Base-by-base conservation (phyloP, 1,140 invertebrate genomes). In the Rhynchophorus ferrugineus region DNA sequence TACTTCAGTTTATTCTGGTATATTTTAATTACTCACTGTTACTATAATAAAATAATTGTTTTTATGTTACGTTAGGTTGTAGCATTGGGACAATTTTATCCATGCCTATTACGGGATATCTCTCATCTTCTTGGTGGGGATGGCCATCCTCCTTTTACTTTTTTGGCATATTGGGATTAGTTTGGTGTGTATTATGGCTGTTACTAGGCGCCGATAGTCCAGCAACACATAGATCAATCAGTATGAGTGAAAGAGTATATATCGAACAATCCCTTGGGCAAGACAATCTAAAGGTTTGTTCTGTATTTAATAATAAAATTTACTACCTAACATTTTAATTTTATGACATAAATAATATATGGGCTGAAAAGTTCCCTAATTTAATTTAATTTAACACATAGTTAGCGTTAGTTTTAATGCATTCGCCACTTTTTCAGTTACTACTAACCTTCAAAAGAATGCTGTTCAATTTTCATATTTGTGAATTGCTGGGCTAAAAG, bases 101-200 rank as follows among this genome's bases (percentile, higher is more conserved):
- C 9, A 76, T 89, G 69, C 81, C 84, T 0, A 67, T 85, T 21
- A 81, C 79, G 22, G 88, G 87, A 0, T 51, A 75, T 3, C 63
- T 91, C 1, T 79, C 84, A 0, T 75, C 71, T 3, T 82, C 82
- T 0, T 51, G 51, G 42, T 54, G 76, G 3, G 88, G 87, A 0
- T 91, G 88, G 88, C 85, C 85, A 0, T 74, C 80, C 13, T 80
- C 86, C 6, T 91, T 89, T 66, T 91, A 90, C 61, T 62, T 81
- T 0, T 85, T 89, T 61, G 87, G 88, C 47, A 71, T 61, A 3
- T 50, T 81, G 0, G 74, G 79, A 11, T 49, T 85, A 1, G 1
- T 76, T 0, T 86, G 83, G 78, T 74, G 76, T 8, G 54, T 78
- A 0, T 13, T 78, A 0, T 90, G 84, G 77, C 68, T 78, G 33